These are phyloP conservation scores for Drosophila melanogaster DNA, from an alignment of 1,140 invertebrate species.

Conservation along the genomic window Release_6_plus_ISO1_MT NT_033777.3:29642501-29643000, in stretches of 20 bases:
- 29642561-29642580: too few relatives aligned
- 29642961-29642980: neutral
- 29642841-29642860: constrained; percentile 3
- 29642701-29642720: constrained; percentile 29
- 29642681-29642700: constrained; percentile 54
- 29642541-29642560: too few relatives aligned
- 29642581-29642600: neutral
- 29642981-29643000: neutral
- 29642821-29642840: constrained; percentile 47
- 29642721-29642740: constrained; percentile 70
- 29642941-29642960: constrained; percentile 19
- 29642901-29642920: constrained; percentile 65
- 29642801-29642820: constrained; percentile 80
- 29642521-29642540: too few relatives aligned
- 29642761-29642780: constrained; percentile 52
- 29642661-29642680: constrained; percentile 16
- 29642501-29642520: neutral
- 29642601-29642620: neutral
- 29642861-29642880: constrained; percentile 12
- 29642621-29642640: constrained; percentile 16
- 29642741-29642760: constrained; percentile 67
- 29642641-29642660: constrained; percentile 24
- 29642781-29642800: constrained; percentile 62
- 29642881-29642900: constrained; percentile 12
- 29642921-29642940: constrained; percentile 51